Base-by-base conservation (phyloP, 1,140 invertebrate genomes). In the roundworm (Caenorhabditis elegans) region DNA sequence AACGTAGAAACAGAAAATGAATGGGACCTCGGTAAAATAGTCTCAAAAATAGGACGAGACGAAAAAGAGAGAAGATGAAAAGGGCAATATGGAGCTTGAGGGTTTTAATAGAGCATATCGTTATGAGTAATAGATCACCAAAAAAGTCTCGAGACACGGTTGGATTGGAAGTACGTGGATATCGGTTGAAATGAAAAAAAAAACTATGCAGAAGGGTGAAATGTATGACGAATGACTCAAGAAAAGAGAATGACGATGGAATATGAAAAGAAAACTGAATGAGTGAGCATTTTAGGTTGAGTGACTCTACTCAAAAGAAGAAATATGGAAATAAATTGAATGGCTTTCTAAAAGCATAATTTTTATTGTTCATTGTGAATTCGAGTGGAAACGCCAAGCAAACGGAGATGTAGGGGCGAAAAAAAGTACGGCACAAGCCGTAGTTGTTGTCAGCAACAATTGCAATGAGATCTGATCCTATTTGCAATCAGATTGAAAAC, bases 301-400 rank as follows among this genome's bases (percentile, higher is more conserved):
- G 60, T 70, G 60, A 70, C 60, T 60, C 53, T 60, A 53, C 49
- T 60, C 28, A 28, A 60, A 34, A 70, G 60, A 70, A 70, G 31
- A 70, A 70, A 70, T 70, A 70, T 70, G 60, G 60, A 70, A 70
- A 70, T 60, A 70, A 70, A 70, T 70, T 70, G 60, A 70, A 70
- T 43, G 34, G 60, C 60, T 70, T 70, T 70, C 34, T 70, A 70
- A 70, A 70, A 39, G 60, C 60, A 70, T 70, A 70, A 70, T 70
- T 70, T n/a, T 70, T 70, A 70, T 70, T 70, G 60, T 70, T 70
- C 60, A 22, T 34, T 70, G 60, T 70, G 34, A 70, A 70, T 39
- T 70, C 60, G 34, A 70, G 60, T 39, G 60, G 60, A 70, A 70
- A 70, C 34, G 26, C 39, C 10, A 60, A 31, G 24, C 31, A 34